A percentile compares a stretch with the other conserved stretches of the same genome.
Conservation (phyloP, 2,888 invertebrate species). For the Charanyca ferruginea region DNA sequence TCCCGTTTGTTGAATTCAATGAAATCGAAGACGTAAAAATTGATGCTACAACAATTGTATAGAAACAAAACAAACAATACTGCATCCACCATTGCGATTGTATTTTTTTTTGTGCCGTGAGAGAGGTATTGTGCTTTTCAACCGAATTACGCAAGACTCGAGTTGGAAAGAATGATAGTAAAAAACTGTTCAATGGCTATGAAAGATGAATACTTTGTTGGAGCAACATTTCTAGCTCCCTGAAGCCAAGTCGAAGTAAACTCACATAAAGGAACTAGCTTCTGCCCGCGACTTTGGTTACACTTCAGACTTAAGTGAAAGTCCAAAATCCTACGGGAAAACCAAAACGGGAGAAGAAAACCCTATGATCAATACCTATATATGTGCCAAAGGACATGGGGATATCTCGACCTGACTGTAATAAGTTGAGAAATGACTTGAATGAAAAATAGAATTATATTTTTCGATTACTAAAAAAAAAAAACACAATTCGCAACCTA, state of each 20-base stretch:
- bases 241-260: not conserved
- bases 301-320: no score
- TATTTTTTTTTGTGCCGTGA: conserved; percentile 45
- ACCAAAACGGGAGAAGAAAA: no score
- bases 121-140: conserved; percentile 53
- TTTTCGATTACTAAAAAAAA: no score
- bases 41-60: conserved; percentile 35
- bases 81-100: conserved; percentile 44
- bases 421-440: no score
- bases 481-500: no score
- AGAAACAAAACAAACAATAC: conserved; percentile 50
- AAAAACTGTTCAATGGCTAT: conserved; percentile 29
- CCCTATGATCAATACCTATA: no score
- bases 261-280: no score
- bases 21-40: conserved; percentile 38
- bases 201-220: conserved; percentile 14
- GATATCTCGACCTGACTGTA: no score
- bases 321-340: no score
- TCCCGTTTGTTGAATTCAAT: conserved; percentile 18
- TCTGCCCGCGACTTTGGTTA: no score
- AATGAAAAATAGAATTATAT: no score
- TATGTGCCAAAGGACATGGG: no score
- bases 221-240: not conserved
- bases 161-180: conserved; percentile 61
- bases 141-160: conserved; percentile 65